These are phyloP conservation scores for Rana temporaria DNA, from an alignment of 2,113 vertebrate species.

Conservation along the genomic window DNA sequence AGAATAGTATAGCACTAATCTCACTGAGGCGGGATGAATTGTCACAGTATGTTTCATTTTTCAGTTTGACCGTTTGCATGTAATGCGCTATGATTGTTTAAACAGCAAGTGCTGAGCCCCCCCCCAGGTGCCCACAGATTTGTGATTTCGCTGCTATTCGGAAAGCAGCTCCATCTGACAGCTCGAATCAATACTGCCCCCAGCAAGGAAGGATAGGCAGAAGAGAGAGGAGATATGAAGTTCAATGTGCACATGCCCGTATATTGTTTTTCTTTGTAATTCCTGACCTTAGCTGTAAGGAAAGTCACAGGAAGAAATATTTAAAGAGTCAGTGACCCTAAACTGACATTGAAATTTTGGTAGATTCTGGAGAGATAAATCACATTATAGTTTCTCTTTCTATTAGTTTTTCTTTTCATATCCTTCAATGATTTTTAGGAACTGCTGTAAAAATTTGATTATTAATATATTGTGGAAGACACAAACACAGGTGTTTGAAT, in stretches of 20 bases:
- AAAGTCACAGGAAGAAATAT: slow-evolving; percentile 18
- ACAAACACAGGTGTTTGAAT: too few species aligned
- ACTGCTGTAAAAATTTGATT: too few species aligned
- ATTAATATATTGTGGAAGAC: too few species aligned
- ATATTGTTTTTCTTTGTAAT: slow-evolving; percentile 15
- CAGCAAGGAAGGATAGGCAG: background rate
- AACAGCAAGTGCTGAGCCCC: background rate
- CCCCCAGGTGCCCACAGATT: background rate
- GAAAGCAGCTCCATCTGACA: slow-evolving; percentile 10
- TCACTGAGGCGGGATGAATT: too few species aligned
- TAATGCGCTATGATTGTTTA: background rate
- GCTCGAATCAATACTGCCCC: slow-evolving; percentile 16
- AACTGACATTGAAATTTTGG: too few species aligned
- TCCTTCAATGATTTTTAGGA: too few species aligned
- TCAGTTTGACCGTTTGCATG: slow-evolving; percentile 6
- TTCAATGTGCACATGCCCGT: background rate
- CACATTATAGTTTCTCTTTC: too few species aligned
- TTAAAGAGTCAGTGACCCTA: background rate
- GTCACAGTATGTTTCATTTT: background rate
- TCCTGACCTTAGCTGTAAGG: slow-evolving; percentile 20
- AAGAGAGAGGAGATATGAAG: slow-evolving; percentile 6
- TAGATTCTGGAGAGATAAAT: too few species aligned
- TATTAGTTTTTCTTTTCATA: too few species aligned
- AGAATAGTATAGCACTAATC: too few species aligned
- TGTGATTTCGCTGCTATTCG: background rate